Base-by-base conservation (phyloP, 1,140 invertebrate species). In the Hycleus phaleratus region DNA sequence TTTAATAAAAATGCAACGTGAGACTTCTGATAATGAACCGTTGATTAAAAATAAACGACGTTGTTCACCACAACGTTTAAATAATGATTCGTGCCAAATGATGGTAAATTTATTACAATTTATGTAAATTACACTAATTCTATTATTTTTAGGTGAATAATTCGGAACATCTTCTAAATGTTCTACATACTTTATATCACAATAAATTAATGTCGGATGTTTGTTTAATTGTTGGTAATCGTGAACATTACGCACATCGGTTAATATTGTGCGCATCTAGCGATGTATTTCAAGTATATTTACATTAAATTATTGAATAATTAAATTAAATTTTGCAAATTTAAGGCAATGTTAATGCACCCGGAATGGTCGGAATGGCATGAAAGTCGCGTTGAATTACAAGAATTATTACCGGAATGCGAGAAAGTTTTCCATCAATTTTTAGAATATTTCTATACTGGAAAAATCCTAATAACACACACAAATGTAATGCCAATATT, bases 231-330 rank as follows among this genome's bases (percentile, higher is more conserved):
- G 71, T 73, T 24, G 71, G 69, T 2, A 63, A 65, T 24, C 80
- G 85, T 26, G 83, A 86, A 56, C 95, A 91, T 78, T 88, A 90
- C 24, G 89, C 91, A 24, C 94, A 97, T 76, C 82, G 91, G 51
- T 81, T 97, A 5, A 95, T 97, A 68, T 79, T 97, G 2, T 95
- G 92, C 81, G 91, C 92, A 59, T 93, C 90, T 59, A 95, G 92
- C 75, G 93, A 96, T 79, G 94, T 97, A 12, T 96, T 97, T 75
- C 91, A 94, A 78, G 89, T 90, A 75, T 18, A 18, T 18, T 18
- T 18, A 18, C 18, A 18, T 18, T 18, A 18, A 18, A 18, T 18
- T 18, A 18, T 18, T 18, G 0, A 18, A 18, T 18, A 18, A 18
- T 18, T 18, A 2, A 18, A 18, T 18, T 18, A 18, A 18, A 2